phyloP scores from a whole-genome alignment of 2,113 vertebrate species.

The Perognathus longimembris region DNA sequence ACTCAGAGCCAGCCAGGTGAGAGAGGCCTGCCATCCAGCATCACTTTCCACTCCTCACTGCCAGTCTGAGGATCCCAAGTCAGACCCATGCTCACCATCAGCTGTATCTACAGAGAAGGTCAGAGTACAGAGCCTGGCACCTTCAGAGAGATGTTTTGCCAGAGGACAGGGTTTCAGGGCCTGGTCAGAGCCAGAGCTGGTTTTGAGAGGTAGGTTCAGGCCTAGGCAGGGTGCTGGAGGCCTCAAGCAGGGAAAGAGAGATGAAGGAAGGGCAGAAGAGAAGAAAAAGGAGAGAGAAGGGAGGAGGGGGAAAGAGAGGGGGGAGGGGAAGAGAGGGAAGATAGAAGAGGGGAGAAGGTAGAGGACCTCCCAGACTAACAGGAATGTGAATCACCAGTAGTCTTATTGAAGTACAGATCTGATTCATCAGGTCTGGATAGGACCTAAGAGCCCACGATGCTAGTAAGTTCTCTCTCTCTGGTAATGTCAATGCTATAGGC shows the following conservation, averaged over 20 bases:
- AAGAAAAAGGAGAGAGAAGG: no score
- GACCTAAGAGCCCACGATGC: neutral
- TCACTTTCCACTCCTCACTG: accelerated
- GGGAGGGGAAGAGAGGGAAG: neutral
- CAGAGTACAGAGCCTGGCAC: neutral
- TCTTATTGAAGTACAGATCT: neutral
- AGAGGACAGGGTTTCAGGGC: neutral
- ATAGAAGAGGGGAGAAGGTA: neutral
- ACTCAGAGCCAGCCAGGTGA: neutral
- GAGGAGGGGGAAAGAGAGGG: neutral
- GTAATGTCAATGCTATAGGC: no score
- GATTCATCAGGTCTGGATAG: neutral
- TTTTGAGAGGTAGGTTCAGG: neutral
- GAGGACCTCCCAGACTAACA: neutral
- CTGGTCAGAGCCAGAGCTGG: neutral
- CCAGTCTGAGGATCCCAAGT: neutral
- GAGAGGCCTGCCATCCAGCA: neutral
- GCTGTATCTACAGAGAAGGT: neutral
- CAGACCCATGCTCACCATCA: no score
- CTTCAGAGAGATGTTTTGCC: neutral
- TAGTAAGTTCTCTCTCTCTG: neutral
- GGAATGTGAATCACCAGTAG: neutral
- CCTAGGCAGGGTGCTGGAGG: neutral
- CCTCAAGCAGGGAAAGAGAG: neutral
- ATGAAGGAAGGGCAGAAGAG: neutral